Base-by-base conservation (phyloP, 2,888 invertebrate genomes). In the Galeruca laticollis region DNA sequence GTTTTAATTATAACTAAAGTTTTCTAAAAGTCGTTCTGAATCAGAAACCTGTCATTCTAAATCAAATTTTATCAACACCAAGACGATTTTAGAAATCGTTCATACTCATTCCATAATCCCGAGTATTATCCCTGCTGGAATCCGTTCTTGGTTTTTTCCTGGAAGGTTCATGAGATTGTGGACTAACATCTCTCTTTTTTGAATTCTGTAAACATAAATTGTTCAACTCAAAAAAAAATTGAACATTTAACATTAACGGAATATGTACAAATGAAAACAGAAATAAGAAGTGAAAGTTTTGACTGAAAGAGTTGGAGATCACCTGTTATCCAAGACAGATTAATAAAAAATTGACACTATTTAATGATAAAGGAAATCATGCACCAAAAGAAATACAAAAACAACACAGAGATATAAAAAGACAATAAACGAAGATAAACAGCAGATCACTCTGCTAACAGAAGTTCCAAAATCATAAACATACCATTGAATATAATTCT, bases 91-190 rank as follows among this genome's bases (percentile, higher is more conserved):
- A 73, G 49, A 66, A 73, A 54, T 73, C 71, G 59, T 70, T 73
- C 20, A 72, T 26, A 15, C 60, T 67, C 31, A 71, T 70, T 18
- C 52, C 56, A 37, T 65, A 68, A 26, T 71, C 73, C 37, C 68
- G 65, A n/a, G 68, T 67, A 26, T 64, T 70, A 35, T 77, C 76
- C 62, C 77, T 75, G 59, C 69, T 77, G 67, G 75, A 79, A 60
- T 84, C 84, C 13, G 81, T 78, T 69, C 85, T 79, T 51, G 81
- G 79, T 72, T 84, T 78, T 80, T 86, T 86, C 60, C 84, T 78
- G 18, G 81, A 78, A 49, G 83, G 82, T 73, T 84, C 85, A 31
- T 84, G 83, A 47, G 82, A 81, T 62, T 81, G 80, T 3, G 82
- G 75, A 47, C 79, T 75, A 59, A 82, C 79, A 59, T 85, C 85